Evolutionary conservation across 2,113 vertebrate genomes (phyloP), one percentile per base, ranked within the genome.

Genomic region (Probosciger aterrimus): DNA sequence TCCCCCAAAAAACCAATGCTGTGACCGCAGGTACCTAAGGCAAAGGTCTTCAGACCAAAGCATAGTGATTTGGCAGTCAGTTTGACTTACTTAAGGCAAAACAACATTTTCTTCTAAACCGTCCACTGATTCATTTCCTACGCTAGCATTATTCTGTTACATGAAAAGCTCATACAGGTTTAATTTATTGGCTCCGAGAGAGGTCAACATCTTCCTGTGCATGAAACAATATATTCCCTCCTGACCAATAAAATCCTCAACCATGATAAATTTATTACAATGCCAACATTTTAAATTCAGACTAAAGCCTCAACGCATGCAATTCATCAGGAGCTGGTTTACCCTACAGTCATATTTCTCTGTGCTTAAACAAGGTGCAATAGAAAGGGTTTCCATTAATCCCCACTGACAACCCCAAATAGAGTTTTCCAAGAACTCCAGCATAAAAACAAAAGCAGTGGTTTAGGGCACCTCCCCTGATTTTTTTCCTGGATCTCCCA

Each of bases 321-420:
- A 50, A 86, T 97, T 91, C 84, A 88, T 97, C 95, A 94, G 18
- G 53, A 71, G n/a, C 63, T 84, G 71, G 60, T 90, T 96, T 96
- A 93, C 53, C 92, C 39, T 90, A 87, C 67, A 23, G 82, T 81
- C 82, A 20, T 90, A 62, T 67, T 52, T 91, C 82, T 91, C 85
- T 78, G 46, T 49, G 87, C 80, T 93, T 96, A 96, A 97, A 96
- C 23, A 68, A 80, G 88, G 82, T 65, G 52, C 64, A 86, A 93
- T 62, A 65, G 84, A 87, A 96, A 91, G 91, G 55, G 33, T 35
- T 86, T 93, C 95, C 76, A 90, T 95, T 94, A 96, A 95, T 96
- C 75, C 92, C 82, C 14, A 18, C 55, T 82, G 94, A 97, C 82
- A 96, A 57, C 12, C 12, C 83, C 82, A 88, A 90, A 35, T 15